phyloP scores from a whole-genome alignment of 2,113 vertebrate species.

The Epinephelus fuscoguttatus region DNA sequence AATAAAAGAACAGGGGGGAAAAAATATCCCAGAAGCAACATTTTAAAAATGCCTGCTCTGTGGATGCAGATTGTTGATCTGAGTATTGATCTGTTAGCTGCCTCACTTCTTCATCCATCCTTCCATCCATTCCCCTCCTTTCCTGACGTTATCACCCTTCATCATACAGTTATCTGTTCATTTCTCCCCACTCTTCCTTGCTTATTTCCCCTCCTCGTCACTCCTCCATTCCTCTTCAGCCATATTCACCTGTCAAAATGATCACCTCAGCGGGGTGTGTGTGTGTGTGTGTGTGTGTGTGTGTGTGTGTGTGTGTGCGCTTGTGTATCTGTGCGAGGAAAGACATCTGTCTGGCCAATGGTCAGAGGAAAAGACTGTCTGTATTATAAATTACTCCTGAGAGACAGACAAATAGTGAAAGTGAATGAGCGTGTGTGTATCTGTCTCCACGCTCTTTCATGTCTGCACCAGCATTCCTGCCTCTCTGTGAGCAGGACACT shows the following conservation, averaged over 20 bases:
- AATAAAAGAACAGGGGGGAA: not conserved
- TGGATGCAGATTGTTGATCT: conserved; percentile 78
- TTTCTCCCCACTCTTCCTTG: conserved; percentile 62
- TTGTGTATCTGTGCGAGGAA: conserved; percentile 61
- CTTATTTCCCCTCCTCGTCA: conserved; percentile 56
- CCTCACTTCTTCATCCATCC: conserved; percentile 61
- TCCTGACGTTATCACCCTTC: conserved; percentile 77
- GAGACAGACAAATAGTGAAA: conserved; percentile 67
- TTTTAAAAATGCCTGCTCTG: conserved; percentile 56
- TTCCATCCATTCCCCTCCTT: conserved; percentile 66
- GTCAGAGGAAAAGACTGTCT: conserved; percentile 60
- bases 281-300: conserved; percentile 37
- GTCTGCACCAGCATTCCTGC: conserved; percentile 17
- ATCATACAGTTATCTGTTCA: conserved; percentile 84
- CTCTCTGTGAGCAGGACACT: conserved; percentile 25
- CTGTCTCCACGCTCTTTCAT: conserved; percentile 58
- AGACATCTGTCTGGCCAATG: conserved; percentile 71
- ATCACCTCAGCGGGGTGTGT: conserved; percentile 53
- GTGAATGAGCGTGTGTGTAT: conserved; percentile 57
- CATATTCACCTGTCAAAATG: conserved; percentile 79
- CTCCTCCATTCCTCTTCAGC: conserved; percentile 56
- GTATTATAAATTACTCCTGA: conserved; percentile 72
- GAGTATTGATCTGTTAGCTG: conserved; percentile 78
- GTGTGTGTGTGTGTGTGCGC: conserved; percentile 9
- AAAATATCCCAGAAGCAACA: conserved; percentile 2